Percentiles rank a stretch among this genome's conserved stretches.
phyloP scores from a whole-genome alignment of 2,888 invertebrate genomes.

The Leucoptera coffeella region DNA sequence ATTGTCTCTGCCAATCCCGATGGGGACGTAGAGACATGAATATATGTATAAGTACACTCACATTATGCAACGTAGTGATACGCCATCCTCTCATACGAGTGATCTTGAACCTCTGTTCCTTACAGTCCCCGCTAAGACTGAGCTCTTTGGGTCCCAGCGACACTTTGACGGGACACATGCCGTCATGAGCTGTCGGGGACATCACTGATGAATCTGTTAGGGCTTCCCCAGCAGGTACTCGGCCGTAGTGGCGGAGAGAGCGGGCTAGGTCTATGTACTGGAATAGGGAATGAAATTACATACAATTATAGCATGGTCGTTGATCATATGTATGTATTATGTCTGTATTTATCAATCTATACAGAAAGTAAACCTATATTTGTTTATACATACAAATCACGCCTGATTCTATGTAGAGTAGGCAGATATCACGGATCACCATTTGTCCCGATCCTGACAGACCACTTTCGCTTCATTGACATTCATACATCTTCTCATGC shows the following conservation, averaged over 20 bases:
- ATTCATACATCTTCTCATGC: no score
- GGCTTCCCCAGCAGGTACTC: constrained; percentile 54
- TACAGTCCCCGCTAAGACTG: constrained; percentile 60
- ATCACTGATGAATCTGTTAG: constrained; percentile 23
- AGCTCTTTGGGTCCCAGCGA: constrained; percentile 84
- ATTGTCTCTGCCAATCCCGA: no score
- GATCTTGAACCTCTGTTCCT: constrained; percentile 85
- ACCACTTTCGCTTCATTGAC: no score
- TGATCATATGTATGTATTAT: background rate
- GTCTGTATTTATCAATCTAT: no score
- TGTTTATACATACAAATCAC: no score
- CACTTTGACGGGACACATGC: constrained; percentile 47
- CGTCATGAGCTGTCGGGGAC: constrained; percentile 11
- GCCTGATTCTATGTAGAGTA: no score
- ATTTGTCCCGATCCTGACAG: no score
- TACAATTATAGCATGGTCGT: constrained; percentile 1
- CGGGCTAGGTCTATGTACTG: constrained; percentile 84
- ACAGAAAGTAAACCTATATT: no score
- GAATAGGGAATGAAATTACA: constrained; percentile 10
- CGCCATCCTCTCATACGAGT: constrained; percentile 97
- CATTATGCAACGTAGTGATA: constrained; percentile 77
- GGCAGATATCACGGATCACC: no score
- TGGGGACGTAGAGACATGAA: no score
- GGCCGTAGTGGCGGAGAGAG: constrained; percentile 83
- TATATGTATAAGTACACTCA: no score